A percentile compares a stretch with the other conserved stretches of the same genome.
Evolutionary conservation across 2,797 vertebrate genomes (phyloP).

Genomic region (Falco columbarius): DNA sequence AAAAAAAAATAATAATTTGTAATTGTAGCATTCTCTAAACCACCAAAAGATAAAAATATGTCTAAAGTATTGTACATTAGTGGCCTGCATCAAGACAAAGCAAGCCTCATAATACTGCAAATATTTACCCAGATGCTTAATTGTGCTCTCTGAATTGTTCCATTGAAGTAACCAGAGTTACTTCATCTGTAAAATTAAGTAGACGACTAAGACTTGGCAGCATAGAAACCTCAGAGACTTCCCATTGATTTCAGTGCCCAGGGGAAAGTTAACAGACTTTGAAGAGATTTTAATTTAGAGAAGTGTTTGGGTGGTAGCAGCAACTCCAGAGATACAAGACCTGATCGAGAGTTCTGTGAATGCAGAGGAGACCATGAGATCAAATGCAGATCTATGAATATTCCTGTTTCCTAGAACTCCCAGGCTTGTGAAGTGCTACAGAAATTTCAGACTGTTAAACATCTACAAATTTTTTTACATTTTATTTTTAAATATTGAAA

Average conservation of each 20-base stretch:
- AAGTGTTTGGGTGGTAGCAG: background rate
- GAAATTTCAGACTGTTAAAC: background rate
- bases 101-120: background rate
- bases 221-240: background rate
- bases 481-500: background rate
- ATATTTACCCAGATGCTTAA: background rate
- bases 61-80: background rate
- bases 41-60: background rate
- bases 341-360: background rate
- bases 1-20: background rate
- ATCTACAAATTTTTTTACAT: background rate
- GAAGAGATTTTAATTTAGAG: conserved; percentile 6
- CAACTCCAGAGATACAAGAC: background rate
- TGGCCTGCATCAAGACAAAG: background rate
- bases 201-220: background rate
- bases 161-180: background rate
- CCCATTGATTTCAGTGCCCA: background rate
- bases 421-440: background rate
- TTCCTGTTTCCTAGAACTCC: background rate
- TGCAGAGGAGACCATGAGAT: background rate
- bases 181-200: conserved; percentile 15
- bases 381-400: background rate
- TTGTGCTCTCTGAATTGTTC: background rate
- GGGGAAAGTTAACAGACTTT: conserved; percentile 1
- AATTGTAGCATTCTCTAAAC: background rate